Percentiles rank a stretch among this genome's conserved stretches.
These are phyloP conservation scores for Albula glossodonta DNA, from an alignment of 2,113 vertebrate species.

Conservation along the genomic window DNA sequence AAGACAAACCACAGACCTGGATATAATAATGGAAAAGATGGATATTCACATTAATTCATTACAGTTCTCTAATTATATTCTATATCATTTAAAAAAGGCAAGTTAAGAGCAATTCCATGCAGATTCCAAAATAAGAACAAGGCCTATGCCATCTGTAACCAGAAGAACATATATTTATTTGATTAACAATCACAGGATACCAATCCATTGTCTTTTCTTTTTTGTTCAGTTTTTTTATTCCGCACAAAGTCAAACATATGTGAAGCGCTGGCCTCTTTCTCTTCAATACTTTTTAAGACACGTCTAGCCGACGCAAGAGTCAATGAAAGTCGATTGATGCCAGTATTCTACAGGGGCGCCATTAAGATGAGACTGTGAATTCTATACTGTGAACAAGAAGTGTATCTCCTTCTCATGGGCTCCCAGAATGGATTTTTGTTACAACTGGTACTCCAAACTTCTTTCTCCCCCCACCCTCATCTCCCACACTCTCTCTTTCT, in stretches of 20 bases:
- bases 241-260: slow-evolving; percentile 45
- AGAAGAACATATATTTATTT: not conserved
- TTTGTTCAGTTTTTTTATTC: slow-evolving; percentile 26
- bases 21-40: too few relatives aligned
- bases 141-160: slow-evolving; percentile 4
- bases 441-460: slow-evolving; percentile 8
- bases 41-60: too few relatives aligned
- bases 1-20: too few relatives aligned
- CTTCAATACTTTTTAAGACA: slow-evolving; percentile 48
- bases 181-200: not conserved
- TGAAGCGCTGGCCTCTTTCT: slow-evolving; percentile 43
- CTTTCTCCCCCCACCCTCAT: not conserved
- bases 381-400: slow-evolving; percentile 47
- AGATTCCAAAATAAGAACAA: not conserved
- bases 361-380: slow-evolving; percentile 46
- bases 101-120: not conserved
- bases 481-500: slow-evolving; percentile 27
- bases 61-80: not conserved
- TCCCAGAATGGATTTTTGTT: slow-evolving; percentile 22
- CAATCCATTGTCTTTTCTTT: not conserved
- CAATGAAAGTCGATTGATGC: slow-evolving; percentile 55
- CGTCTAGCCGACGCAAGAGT: slow-evolving; percentile 47
- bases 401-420: slow-evolving; percentile 50
- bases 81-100: not conserved
- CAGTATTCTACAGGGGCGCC: slow-evolving; percentile 55